Base-by-base conservation (phyloP, 2,888 invertebrate genomes). In the Andrena minutula region DNA sequence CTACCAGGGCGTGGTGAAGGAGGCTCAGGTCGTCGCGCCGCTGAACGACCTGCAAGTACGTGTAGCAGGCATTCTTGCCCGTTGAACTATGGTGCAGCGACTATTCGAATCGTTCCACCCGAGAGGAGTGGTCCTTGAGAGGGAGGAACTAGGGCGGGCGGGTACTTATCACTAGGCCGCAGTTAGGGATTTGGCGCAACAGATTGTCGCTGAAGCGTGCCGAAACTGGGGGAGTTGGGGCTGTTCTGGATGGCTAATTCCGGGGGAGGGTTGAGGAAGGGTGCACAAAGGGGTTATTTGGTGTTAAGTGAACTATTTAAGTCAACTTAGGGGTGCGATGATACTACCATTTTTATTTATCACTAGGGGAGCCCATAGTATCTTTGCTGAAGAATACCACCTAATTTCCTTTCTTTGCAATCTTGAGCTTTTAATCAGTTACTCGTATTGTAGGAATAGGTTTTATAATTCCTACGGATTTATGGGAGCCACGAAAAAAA, bases 1-100 rank as follows among this genome's bases (percentile, higher is more conserved):
- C 82, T 99, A 98, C 95, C 97, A 97, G 92, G 96, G 96, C 16
- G 95, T 98, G 65, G 95, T 97, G 85, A 95, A 96, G 68, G 97
- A 98, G 90, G 97, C 98, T 86, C 96, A 96, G 79, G 96, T 96
- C 0, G 96, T 98, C 2, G 96, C 96, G 61, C 96, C 97, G 60
- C 95, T 96, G 60, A 95, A 96, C 2, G 98, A 98, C 93, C 94
- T 98, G 83, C 96, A 96, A 30, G 97, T 97, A 65, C 23, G 73
- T 75, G 1, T 0, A 0, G 7, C 4, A 56, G 3, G 10, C 56
- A 10, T 56, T 26, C 23, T 10, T 23, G 23, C 1, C 23, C 3
- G 10, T 10, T 56, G 53, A 56, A 56, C 23, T 56, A 56, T 56
- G 41, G 12, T 10, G 20, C 20, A 10, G 53, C 3, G 23, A 20